A percentile compares a stretch with the other conserved stretches of the same genome.
Evolutionary conservation across 1,140 invertebrate genomes (phyloP).

Genomic region (Batillaria attramentaria): DNA sequence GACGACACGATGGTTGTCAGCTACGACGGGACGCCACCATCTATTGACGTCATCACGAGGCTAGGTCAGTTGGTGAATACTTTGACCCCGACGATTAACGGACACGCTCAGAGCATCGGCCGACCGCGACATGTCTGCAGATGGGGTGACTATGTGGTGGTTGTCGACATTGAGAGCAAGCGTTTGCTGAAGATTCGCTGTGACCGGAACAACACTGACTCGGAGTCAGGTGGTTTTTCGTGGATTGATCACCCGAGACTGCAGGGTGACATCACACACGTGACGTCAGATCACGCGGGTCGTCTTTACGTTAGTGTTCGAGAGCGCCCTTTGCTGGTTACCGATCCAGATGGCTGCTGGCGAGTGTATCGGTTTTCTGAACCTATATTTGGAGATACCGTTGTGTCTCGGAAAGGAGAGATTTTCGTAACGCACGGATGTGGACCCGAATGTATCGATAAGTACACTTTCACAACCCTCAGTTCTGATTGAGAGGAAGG

Average conservation of each 20-base stretch:
- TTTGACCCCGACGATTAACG: background rate
- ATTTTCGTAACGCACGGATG: no score
- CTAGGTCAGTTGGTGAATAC: background rate
- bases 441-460: no score
- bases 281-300: background rate
- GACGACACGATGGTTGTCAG: background rate
- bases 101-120: no score
- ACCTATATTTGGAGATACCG: no score
- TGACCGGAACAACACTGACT: background rate
- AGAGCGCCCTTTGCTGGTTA: background rate
- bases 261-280: background rate
- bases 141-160: background rate
- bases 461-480: no score
- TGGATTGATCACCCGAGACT: no score
- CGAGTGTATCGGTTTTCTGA: no score
- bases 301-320: background rate
- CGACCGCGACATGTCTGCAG: background rate
- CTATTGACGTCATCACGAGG: background rate
- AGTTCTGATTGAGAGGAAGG: no score
- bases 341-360: background rate
- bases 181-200: background rate
- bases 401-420: no score
- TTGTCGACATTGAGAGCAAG: background rate
- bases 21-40: background rate
- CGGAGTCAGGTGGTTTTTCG: no score